Evolutionary conservation across 2,888 invertebrate species (phyloP), one percentile per base, ranked within the genome.

Genomic region (Drosophila cracens): DNA sequence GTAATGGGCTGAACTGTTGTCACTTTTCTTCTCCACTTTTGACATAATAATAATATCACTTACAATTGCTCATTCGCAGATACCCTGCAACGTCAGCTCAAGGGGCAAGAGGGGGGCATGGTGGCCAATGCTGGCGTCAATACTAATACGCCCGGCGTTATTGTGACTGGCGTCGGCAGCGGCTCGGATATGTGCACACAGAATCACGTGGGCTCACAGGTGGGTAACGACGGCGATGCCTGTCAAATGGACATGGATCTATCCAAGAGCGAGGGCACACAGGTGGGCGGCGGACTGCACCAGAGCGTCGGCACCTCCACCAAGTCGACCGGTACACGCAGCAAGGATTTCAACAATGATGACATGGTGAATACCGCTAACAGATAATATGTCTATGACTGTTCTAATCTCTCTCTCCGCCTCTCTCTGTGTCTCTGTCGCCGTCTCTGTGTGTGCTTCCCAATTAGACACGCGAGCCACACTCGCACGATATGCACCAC

Each of bases 231-330:
- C 92, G 93, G 92, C 92, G 79, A 92, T 91, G 82, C 83, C 93
- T 87, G 82, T 62, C 91, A 90, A 72, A 89, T 95, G 94, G 85
- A 94, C 93, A 89, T 95, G 94, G 95, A 95, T 91, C 94, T 94
- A 65, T 94, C 95, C 10, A 95, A 95, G 92, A 97, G 96, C 0
- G 97, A 97, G 92, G 97, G 97, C 1, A 97, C 97, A 2, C 97
- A 97, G 92, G 97, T 96, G 0, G 97, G 97, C 18, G 97, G 96
- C 2, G 86, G 96, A 0, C 93, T 97, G 61, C 95, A 95, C 80
- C 93, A 94, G 74, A 93, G 92, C 65, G 94, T 93, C 48, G 94
- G 94, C 38, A 94, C 94, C 43, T 95, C 95, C 76, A 95, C 95
- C 73, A 95, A 95, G 48, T 95, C 96, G 0, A 95, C 95, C 2